These are phyloP conservation scores for Ariopsis seemanni DNA, from an alignment of 2,113 vertebrate genomes.

Conservation along the genomic window DNA sequence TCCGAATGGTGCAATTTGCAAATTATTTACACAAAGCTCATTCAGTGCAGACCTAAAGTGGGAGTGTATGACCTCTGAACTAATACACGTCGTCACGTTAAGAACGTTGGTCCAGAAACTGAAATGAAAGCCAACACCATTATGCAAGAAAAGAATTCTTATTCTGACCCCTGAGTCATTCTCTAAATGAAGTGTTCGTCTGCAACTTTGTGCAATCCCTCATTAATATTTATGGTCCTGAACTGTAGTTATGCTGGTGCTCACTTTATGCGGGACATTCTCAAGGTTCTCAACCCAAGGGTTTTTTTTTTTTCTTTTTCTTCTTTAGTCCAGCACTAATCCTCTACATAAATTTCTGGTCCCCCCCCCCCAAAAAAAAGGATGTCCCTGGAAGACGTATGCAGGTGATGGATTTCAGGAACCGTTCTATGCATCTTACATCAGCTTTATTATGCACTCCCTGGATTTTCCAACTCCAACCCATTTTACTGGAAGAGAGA, in stretches of 20 bases:
- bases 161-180: background rate
- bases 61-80: constrained; percentile 1
- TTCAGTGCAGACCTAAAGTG: background rate
- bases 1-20: background rate
- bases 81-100: background rate
- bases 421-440: constrained; percentile 55
- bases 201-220: background rate
- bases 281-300: constrained; percentile 43
- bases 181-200: background rate
- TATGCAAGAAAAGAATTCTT: background rate
- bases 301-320: too few species aligned
- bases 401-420: constrained; percentile 12
- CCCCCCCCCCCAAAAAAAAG: background rate
- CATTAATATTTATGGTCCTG: background rate
- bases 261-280: constrained; percentile 36
- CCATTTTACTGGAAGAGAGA: constrained; percentile 76
- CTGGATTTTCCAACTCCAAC: constrained; percentile 78
- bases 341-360: constrained; percentile 47
- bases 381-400: constrained; percentile 21
- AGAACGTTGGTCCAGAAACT: background rate
- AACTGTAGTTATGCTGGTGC: constrained; percentile 41
- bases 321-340: constrained; percentile 25
- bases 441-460: constrained; percentile 77
- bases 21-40: constrained; percentile 2
- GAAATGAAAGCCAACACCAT: background rate